phyloP scores from a whole-genome alignment of 2,113 vertebrate species.

The Acanthisitta chloris region DNA sequence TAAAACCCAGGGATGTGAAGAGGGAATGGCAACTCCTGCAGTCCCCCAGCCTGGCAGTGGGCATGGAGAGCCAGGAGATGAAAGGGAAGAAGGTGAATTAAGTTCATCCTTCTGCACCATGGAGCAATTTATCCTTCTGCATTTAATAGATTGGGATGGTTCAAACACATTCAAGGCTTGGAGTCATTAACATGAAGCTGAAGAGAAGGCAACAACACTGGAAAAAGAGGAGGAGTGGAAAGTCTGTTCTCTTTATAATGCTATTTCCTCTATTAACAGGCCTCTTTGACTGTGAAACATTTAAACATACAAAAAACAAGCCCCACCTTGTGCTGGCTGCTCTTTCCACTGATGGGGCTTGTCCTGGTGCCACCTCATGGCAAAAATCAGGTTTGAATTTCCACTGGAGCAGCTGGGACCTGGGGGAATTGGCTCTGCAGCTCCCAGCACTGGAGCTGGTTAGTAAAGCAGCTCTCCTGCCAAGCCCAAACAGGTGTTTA shows the following conservation, averaged over 20 bases:
- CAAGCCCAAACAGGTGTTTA: not conserved
- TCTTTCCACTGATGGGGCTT: not conserved
- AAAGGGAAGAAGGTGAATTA: not conserved
- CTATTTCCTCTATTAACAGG: slow-evolving; percentile 54
- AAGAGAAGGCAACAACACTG: not conserved
- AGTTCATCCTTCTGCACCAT: not conserved
- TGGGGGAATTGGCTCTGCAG: not conserved
- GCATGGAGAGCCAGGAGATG: not conserved
- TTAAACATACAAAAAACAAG: not conserved
- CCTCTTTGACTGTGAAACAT: not conserved
- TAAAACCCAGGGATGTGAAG: not conserved
- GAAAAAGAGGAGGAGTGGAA: slow-evolving; percentile 64
- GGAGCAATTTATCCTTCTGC: not conserved
- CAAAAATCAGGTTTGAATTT: not conserved
- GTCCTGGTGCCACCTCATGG: slow-evolving; percentile 19
- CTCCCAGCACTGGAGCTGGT: not conserved
- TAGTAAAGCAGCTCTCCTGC: not conserved
- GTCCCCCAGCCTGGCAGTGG: not conserved
- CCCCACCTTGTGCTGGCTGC: not conserved
- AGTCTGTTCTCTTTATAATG: not conserved
- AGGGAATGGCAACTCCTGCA: not conserved
- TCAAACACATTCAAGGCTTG: not conserved
- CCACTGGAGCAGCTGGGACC: not conserved
- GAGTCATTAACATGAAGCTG: not conserved
- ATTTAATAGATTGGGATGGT: not conserved